A percentile compares a stretch with the other conserved stretches of the same genome.
Evolutionary conservation across 2,797 vertebrate species (phyloP).

Genomic region (Synaphobranchus kaupii): DNA sequence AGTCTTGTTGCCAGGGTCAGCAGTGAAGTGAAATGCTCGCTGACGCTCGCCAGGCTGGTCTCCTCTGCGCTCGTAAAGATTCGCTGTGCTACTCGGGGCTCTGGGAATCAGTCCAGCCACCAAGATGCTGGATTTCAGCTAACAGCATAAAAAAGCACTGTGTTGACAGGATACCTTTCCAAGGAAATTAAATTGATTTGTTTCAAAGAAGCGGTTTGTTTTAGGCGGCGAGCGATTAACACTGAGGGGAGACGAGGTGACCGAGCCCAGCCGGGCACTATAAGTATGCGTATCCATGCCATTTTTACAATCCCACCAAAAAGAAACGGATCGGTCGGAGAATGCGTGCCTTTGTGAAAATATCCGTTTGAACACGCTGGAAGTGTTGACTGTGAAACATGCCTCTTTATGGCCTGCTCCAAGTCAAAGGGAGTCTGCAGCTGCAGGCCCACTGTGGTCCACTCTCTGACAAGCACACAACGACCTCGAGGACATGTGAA

Average conservation of each 20-base stretch:
- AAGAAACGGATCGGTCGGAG: conserved; percentile 17
- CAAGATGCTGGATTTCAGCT: conserved; percentile 40
- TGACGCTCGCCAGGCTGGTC: conserved; percentile 16
- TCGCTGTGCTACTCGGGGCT: conserved; percentile 24
- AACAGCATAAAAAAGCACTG: conserved; percentile 43
- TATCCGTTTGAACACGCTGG: conserved; percentile 43
- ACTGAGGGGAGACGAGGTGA: conserved; percentile 32
- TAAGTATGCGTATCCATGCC: conserved; percentile 29
- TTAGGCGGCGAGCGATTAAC: conserved; percentile 32
- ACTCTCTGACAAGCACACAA: conserved; percentile 40
- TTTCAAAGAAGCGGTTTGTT: conserved; percentile 37
- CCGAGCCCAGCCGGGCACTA: conserved; percentile 26
- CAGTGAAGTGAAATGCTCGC: conserved; percentile 47
- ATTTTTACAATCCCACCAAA: conserved; percentile 9
- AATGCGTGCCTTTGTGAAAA: conserved; percentile 36
- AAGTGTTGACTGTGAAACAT: conserved; percentile 35
- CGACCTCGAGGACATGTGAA: conserved; percentile 53
- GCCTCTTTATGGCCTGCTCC: background rate
- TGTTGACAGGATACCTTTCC: conserved; percentile 37
- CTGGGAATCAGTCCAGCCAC: conserved; percentile 27
- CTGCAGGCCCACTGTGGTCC: conserved; percentile 30
- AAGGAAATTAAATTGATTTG: conserved; percentile 47
- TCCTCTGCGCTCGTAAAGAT: conserved; percentile 34
- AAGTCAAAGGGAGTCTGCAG: conserved; percentile 32
- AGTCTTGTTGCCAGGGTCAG: conserved; percentile 32